Evolutionary conservation across 2,113 vertebrate species (phyloP).

Genomic region (Alethe castanea): DNA sequence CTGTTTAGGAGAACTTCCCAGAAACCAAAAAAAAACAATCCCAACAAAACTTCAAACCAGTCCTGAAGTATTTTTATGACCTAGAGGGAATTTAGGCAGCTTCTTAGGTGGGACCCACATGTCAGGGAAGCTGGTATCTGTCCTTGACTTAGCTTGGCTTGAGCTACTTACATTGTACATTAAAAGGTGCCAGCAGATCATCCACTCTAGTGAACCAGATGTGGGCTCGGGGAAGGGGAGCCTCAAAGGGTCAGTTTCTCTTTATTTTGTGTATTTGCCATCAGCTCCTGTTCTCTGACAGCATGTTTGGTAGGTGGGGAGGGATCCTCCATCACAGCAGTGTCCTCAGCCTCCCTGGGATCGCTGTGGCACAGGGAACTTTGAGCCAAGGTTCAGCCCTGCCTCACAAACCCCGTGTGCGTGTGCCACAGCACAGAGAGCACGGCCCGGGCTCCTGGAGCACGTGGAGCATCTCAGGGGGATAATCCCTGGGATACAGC

Average conservation of each 20-base stretch:
- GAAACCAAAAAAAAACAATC: background rate
- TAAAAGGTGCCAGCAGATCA: background rate
- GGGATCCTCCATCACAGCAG: background rate
- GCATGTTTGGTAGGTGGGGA: background rate
- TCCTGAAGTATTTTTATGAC: background rate
- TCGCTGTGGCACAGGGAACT: background rate
- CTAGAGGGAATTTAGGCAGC: background rate
- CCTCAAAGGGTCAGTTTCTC: background rate
- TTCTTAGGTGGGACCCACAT: background rate
- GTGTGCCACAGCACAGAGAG: background rate
- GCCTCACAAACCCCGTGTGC: background rate
- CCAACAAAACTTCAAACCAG: background rate
- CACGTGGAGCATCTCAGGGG: rapidly evolving
- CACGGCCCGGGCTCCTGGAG: rapidly evolving
- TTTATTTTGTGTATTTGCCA: background rate
- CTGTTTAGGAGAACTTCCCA: background rate
- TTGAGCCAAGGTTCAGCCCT: background rate
- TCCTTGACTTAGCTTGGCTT: background rate
- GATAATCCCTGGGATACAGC: rapidly evolving
- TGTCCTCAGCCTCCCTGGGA: background rate
- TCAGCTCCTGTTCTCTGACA: background rate
- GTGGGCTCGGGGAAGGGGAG: background rate
- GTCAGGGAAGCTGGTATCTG: background rate
- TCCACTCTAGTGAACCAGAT: background rate
- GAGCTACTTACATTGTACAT: background rate